These are phyloP conservation scores for Bradypus variegatus DNA, from an alignment of 2,797 vertebrate genomes.

Conservation along the genomic window DNA sequence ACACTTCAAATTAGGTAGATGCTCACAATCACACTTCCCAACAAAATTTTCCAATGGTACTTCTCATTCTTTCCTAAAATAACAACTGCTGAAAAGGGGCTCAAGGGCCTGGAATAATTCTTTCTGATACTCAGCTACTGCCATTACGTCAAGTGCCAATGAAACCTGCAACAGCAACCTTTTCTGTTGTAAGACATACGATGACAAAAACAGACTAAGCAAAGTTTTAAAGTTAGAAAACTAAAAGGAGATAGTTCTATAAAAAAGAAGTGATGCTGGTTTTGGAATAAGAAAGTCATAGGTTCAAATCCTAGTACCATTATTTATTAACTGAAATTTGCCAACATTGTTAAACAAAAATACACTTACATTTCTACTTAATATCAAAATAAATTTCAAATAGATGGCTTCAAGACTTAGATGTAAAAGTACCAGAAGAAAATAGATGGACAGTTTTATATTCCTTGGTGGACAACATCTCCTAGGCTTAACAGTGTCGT, in stretches of 20 bases:
- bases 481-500: background rate
- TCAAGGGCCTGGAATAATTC: background rate
- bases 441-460: background rate
- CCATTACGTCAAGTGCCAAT: background rate
- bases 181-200: background rate
- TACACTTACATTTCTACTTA: background rate
- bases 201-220: background rate
- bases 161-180: background rate
- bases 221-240: background rate
- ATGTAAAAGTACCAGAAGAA: background rate
- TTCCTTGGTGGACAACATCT: background rate
- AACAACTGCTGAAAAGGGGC: background rate
- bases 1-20: background rate
- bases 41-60: background rate
- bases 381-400: background rate
- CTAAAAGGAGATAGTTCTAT: background rate
- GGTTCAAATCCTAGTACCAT: background rate
- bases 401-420: background rate
- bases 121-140: background rate
- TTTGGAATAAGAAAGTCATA: background rate
- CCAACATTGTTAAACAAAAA: background rate
- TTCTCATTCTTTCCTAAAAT: background rate
- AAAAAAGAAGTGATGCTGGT: background rate
- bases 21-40: background rate
- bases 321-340: background rate